A percentile compares a stretch with the other conserved stretches of the same genome.
Conservation (phyloP, 2,113 vertebrate genomes). For the Parus major region DNA sequence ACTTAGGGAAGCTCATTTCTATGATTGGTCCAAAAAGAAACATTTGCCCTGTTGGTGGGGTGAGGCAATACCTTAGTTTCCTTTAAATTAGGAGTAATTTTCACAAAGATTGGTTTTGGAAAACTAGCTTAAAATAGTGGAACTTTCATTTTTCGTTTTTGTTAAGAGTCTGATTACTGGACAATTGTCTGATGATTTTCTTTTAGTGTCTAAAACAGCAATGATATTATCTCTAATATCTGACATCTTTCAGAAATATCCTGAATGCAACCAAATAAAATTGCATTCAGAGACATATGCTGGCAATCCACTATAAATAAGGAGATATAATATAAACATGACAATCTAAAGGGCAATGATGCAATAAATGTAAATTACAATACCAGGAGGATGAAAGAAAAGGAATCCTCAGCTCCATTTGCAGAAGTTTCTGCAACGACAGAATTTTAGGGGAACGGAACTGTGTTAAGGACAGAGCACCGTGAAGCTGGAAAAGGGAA, state of each 20-base stretch:
- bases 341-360: neutral
- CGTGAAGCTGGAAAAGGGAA: neutral
- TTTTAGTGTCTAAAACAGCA: neutral
- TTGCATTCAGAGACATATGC: neutral
- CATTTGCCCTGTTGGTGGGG: conserved; percentile 50
- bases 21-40: conserved; percentile 65
- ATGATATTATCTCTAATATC: conserved; percentile 1
- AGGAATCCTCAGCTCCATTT: neutral
- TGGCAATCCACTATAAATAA: neutral
- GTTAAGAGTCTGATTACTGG: conserved; percentile 23
- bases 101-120: conserved; percentile 55
- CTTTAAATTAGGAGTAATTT: conserved; percentile 68
- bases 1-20: conserved; percentile 72
- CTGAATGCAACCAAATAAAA: conserved; percentile 39
- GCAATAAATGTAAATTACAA: neutral
- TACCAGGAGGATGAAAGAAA: neutral
- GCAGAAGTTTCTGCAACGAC: fast-evolving
- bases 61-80: conserved; percentile 47
- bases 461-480: neutral
- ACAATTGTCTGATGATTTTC: conserved; percentile 35
- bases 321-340: neutral
- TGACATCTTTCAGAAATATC: conserved; percentile 31
- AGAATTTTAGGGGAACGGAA: neutral
- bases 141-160: neutral
- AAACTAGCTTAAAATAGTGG: conserved; percentile 34